Percentiles rank a stretch among this genome's conserved stretches.
Evolutionary conservation across 2,113 vertebrate species (phyloP).

Genomic region (Rattus norvegicus): DNA sequence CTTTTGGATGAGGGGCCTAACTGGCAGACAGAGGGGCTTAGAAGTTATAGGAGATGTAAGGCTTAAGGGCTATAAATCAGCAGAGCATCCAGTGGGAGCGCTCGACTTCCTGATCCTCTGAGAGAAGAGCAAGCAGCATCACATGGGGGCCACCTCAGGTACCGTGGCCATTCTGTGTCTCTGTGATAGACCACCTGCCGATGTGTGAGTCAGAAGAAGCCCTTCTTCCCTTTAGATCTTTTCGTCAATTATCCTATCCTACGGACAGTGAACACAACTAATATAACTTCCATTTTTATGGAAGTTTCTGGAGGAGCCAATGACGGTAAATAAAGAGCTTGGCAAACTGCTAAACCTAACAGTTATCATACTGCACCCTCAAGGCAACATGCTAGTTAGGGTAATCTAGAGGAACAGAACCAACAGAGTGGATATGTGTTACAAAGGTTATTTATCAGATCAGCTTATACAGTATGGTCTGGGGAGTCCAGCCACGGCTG

Average conservation of each 20-base stretch:
- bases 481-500: not conserved
- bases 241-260: no score
- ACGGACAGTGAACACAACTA: not conserved
- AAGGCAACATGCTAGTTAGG: not conserved
- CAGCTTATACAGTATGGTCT: not conserved
- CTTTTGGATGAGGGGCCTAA: not conserved
- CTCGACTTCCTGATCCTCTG: not conserved
- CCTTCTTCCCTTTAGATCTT: not conserved
- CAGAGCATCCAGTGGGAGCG: not conserved
- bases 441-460: not conserved
- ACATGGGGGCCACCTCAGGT: no score
- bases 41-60: not conserved
- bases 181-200: not conserved
- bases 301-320: not conserved
- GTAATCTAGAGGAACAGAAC: not conserved
- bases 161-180: no score
- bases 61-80: not conserved
- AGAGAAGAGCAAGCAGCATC: not conserved
- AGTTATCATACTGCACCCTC: not conserved
- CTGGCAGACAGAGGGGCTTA: not conserved
- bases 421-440: not conserved
- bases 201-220: not conserved
- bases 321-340: conserved; percentile 18
- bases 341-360: not conserved
- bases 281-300: not conserved